Base-by-base conservation (phyloP, 2,888 invertebrate genomes). In the Pandemis cinnamomeana region DNA sequence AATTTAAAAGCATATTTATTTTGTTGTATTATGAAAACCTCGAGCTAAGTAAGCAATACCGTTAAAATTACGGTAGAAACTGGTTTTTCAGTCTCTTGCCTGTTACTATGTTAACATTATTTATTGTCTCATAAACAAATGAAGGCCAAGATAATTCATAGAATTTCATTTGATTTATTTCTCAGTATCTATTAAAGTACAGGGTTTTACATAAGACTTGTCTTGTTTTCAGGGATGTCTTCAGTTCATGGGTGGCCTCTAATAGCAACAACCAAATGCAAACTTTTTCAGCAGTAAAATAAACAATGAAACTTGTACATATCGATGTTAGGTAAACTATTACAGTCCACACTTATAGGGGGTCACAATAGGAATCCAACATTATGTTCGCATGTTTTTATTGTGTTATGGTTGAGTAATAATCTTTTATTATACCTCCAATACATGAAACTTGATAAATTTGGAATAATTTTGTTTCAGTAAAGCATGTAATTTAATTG, bases 231-330 rank as follows among this genome's bases (percentile, higher is more conserved):
- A 98, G 98, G 93, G 98, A 98, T 92, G 98, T 98, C 78, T 98
- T 97, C 95, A 97, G 96, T 87, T 97, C 97, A 78, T 98, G 98
- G 98, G 98, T 98, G 86, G 97, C 97, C 78, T 96, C 97, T 84
- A 97, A 97, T 95, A 97, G 97, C 95, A 97, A 97, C 92, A 96
- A 95, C 92, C 95, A 96, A 91, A 95, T 96, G 88, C 97, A 97
- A 93, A 96, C 96, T 89, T 97, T 96, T 90, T 96, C 97, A 79
- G 96, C 97, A 81, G 97, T 97, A 84, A 97, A 97, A 95, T 97
- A 97, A 91, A 84, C 63, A 69, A 72, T 69, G 68, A 73, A 75
- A 67, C 71, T 77, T 80, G 79, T 80, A 78, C 83, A 83, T 82
- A 83, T 84, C 80, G 75, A 77, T 72, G 61, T 75, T 67, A 68